phyloP scores from a whole-genome alignment of 1,140 invertebrate species.

The Lamellibrachia luymesi region DNA sequence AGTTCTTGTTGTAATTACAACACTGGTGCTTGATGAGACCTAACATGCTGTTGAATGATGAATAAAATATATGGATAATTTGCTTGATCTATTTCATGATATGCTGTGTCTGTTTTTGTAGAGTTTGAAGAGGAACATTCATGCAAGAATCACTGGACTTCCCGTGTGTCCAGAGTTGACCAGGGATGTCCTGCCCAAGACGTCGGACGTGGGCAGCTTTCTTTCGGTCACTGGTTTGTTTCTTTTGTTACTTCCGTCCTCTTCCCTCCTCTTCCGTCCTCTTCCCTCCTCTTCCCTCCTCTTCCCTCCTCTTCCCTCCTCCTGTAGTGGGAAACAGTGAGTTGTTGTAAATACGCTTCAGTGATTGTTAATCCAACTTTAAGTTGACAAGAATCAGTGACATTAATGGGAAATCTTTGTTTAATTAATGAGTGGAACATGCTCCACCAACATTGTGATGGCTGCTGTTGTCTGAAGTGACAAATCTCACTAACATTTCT shows the following conservation, averaged over 20 bases:
- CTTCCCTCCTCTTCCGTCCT: no score
- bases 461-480: no score
- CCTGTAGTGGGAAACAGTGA: no score
- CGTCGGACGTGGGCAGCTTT: slow-evolving; percentile 69
- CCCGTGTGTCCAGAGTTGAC: slow-evolving; percentile 53
- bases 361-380: no score
- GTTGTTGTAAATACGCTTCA: background rate
- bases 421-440: no score
- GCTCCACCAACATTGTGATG: no score
- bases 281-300: no score
- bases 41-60: background rate
- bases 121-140: slow-evolving; percentile 67
- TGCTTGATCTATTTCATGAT: background rate
- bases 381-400: no score
- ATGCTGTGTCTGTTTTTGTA: background rate
- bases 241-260: background rate
- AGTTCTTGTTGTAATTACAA: background rate
- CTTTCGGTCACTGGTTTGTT: slow-evolving; percentile 56
- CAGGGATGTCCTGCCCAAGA: slow-evolving; percentile 64
- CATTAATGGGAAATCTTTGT: no score
- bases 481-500: no score
- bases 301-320: no score
- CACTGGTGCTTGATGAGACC: background rate
- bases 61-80: background rate
- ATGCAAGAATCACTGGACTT: slow-evolving; percentile 62